A percentile compares a stretch with the other conserved stretches of the same genome.
Conservation (phyloP, 2,888 invertebrate species). For the Agriopis aurantiaria region DNA sequence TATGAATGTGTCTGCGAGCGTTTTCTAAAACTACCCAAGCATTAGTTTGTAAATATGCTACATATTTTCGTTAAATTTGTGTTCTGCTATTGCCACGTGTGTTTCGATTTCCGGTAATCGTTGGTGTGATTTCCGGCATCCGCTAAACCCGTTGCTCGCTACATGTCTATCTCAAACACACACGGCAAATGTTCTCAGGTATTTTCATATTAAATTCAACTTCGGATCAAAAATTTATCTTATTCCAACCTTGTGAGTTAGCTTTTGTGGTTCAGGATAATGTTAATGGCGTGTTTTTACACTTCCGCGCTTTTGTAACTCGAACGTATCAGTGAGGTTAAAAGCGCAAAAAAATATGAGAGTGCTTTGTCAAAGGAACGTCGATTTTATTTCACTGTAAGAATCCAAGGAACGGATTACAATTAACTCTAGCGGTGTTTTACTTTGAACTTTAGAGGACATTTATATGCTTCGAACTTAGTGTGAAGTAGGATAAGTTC, state of each 20-base stretch:
- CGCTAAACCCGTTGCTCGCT: background rate
- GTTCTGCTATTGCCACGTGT: no score
- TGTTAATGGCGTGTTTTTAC: conserved; percentile 28
- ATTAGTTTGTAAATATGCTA: background rate
- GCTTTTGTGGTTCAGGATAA: conserved; percentile 28
- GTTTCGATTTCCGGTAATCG: conserved; percentile 1
- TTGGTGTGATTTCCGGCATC: conserved; percentile 1
- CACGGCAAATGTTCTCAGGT: conserved; percentile 58
- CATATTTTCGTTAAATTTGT: background rate
- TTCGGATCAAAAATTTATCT: conserved; percentile 39
- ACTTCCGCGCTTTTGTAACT: conserved; percentile 20
- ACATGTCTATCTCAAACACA: conserved; percentile 21
- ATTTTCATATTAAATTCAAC: conserved; percentile 55
- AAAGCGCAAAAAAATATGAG: conserved; percentile 12
- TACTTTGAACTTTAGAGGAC: background rate
- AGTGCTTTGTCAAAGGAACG: conserved; percentile 14
- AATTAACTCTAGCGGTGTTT: background rate
- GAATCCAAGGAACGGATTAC: background rate
- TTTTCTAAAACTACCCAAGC: no score
- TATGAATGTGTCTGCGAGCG: no score
- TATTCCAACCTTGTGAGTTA: conserved; percentile 31
- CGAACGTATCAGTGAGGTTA: conserved; percentile 4
- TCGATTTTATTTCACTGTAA: conserved; percentile 2
- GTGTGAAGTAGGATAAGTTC: background rate
- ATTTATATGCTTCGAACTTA: background rate